Percentiles rank a stretch among this genome's conserved stretches.
These are phyloP conservation scores for Euura lappo DNA, from an alignment of 1,140 invertebrate species.

Conservation along the genomic window DNA sequence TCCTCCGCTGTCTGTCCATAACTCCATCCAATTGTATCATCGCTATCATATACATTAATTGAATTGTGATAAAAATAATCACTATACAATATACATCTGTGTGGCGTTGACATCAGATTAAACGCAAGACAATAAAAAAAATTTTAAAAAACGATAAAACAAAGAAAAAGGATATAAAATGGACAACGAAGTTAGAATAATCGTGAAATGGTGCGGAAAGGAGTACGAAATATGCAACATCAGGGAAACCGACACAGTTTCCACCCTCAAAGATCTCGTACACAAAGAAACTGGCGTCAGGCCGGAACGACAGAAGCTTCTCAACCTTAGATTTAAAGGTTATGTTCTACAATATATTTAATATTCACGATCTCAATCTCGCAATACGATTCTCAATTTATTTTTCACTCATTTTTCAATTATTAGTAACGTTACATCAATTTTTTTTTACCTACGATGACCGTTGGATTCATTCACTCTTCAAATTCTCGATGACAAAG, in stretches of 20 bases:
- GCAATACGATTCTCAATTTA: constrained; percentile 16
- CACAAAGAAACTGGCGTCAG: constrained; percentile 83
- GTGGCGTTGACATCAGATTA: too few relatives aligned
- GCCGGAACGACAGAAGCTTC: constrained; percentile 89
- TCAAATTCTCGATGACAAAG: too few relatives aligned
- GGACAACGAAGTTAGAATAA: constrained; percentile 63
- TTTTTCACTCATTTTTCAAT: constrained; percentile 7
- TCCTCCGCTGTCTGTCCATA: too few relatives aligned
- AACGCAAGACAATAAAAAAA: too few relatives aligned
- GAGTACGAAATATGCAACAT: constrained; percentile 78
- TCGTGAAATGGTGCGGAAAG: constrained; percentile 92
- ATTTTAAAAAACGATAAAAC: too few relatives aligned
- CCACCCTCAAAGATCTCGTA: constrained; percentile 80
- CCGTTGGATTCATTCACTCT: background rate
- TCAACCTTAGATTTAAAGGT: constrained; percentile 94
- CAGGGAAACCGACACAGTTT: constrained; percentile 75
- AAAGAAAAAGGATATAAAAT: constrained; percentile 26
- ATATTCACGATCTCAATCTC: constrained; percentile 8
- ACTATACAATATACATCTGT: too few relatives aligned
- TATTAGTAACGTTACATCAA: background rate
- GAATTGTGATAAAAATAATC: too few relatives aligned
- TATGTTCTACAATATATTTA: constrained; percentile 36
- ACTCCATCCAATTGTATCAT: too few relatives aligned
- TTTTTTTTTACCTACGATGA: background rate
- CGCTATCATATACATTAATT: too few relatives aligned